Evolutionary conservation across 2,888 invertebrate species (phyloP).

Genomic region (Drosophila paranaensis): DNA sequence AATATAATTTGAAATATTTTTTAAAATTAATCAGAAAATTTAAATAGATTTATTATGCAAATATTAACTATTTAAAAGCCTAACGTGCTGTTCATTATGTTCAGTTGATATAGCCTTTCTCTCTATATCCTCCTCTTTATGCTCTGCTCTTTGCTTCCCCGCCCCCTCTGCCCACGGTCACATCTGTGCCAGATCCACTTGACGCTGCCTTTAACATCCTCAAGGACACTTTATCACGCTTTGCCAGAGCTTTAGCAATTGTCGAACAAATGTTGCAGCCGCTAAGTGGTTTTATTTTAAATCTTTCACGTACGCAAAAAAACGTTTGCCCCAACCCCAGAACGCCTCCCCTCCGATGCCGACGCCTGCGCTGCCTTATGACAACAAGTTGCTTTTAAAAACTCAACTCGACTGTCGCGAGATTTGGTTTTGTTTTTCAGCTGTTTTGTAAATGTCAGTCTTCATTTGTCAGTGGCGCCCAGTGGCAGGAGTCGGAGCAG

Average conservation of each 20-base stretch:
- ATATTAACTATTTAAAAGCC: too few species aligned
- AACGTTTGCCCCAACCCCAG: not conserved
- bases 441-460: constrained; percentile 84
- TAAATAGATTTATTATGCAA: too few species aligned
- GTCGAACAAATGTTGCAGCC: constrained; percentile 63
- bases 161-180: not conserved
- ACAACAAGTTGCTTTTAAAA: constrained; percentile 81
- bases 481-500: constrained; percentile 20
- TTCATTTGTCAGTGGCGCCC: constrained; percentile 82
- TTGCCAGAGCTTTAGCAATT: constrained; percentile 63
- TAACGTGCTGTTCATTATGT: too few species aligned
- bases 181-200: constrained; percentile 6
- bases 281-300: constrained; percentile 85
- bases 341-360: not conserved
- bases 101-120: too few species aligned
- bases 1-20: too few species aligned
- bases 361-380: constrained; percentile 50
- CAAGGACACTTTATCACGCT: constrained; percentile 58
- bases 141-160: not conserved
- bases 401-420: constrained; percentile 75
- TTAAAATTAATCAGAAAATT: too few species aligned
- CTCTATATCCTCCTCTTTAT: too few species aligned
- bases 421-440: constrained; percentile 70
- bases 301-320: constrained; percentile 83
- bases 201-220: constrained; percentile 14